phyloP scores from a whole-genome alignment of 2,888 invertebrate genomes.

The Chrysina gloriosa region DNA sequence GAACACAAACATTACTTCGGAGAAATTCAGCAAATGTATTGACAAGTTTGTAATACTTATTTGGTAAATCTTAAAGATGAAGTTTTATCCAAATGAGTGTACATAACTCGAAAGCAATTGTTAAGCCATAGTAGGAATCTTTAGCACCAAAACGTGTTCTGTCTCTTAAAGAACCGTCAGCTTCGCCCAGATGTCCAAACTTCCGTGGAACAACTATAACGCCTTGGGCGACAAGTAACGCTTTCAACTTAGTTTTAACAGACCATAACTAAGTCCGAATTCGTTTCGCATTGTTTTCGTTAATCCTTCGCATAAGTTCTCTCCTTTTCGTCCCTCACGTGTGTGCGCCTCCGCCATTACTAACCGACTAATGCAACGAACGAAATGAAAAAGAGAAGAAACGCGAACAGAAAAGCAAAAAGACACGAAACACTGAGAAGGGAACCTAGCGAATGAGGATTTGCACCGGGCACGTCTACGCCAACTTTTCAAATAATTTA shows the following conservation, averaged over 20 bases:
- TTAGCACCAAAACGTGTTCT: constrained; percentile 11
- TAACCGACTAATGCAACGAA: constrained; percentile 4
- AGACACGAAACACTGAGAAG: constrained; percentile 3
- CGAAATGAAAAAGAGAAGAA: background rate
- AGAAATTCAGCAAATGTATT: no score
- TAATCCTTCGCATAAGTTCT: constrained; percentile 26
- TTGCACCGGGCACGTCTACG: constrained; percentile 28
- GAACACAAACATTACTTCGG: no score
- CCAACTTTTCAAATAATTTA: constrained; percentile 41
- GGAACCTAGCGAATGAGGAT: constrained; percentile 11
- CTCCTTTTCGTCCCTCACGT: background rate
- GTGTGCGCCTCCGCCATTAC: constrained; percentile 2
- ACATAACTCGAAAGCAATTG: background rate
- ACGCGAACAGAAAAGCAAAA: background rate
- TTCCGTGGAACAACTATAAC: constrained; percentile 23
- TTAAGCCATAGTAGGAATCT: background rate
- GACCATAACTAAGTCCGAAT: constrained; percentile 28
- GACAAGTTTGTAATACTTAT: no score
- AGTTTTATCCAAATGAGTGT: no score
- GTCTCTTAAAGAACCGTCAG: constrained; percentile 1
- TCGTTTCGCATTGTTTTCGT: constrained; percentile 27
- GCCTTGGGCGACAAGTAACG: constrained; percentile 27
- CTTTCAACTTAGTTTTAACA: constrained; percentile 26
- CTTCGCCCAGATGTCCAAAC: constrained; percentile 6
- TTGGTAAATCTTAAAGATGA: no score